Evolutionary conservation across 2,888 invertebrate species (phyloP), one percentile per base, ranked within the genome.

Genomic region (Lochmaea capreae): DNA sequence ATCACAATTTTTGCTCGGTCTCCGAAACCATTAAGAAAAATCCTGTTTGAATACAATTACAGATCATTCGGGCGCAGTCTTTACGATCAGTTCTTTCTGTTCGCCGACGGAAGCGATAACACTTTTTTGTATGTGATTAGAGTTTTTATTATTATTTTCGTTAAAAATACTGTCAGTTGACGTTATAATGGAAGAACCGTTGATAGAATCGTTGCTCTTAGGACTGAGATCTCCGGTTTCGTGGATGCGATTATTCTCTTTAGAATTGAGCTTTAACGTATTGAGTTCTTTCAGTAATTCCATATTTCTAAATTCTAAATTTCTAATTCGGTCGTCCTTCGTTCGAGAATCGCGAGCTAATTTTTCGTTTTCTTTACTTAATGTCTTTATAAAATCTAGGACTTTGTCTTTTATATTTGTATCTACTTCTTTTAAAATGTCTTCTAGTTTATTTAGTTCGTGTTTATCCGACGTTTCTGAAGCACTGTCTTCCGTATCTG

Each of bases 401-500:
- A 87, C 81, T 76, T 82, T 82, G 22, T 83, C 83, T 71, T 82
- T 82, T 10, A 82, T 77, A 43, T 59, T 81, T 9, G 72, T 77
- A 46, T 85, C 83, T 8, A 84, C 80, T 43, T 79, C 80, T 75
- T 83, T 84, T 49, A 85, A 75, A 18, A 82, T 77, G 59, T 86
- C 86, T 70, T 85, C 86, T 57, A 86, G 78, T 78, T 85, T 85
- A 22, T 78, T 79, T 65, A 84, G 74, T 73, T 85, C 85, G 62
- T 79, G 81, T 76, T 83, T 86, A 66, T 84, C 85, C 8, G 86
- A 85, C 42, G 84, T 83, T 78, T 87, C 87, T 2, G 87, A 87
- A 10, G 87, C 86, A 77, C 86, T 86, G 72, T 94, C 92, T 82
- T 94, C 91, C 8, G 94, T 94, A 83, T 94, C 95, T 2, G 93